Evolutionary conservation across 1,140 invertebrate genomes (phyloP), one percentile per base, ranked within the genome.

Genomic region (Andrena cerasifolii): DNA sequence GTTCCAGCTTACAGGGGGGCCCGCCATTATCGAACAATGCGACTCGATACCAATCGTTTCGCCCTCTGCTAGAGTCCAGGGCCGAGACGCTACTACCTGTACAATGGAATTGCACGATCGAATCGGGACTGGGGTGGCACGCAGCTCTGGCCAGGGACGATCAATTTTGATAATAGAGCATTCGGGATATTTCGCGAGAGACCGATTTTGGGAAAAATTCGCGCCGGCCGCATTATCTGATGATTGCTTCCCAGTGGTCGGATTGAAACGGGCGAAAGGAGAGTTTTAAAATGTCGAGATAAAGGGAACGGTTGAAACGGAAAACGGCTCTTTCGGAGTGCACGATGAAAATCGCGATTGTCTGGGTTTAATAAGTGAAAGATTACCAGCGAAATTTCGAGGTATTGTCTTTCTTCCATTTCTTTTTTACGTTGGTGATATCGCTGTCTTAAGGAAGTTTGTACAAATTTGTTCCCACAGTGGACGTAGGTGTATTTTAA

Each of bases 11-110:
- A 73, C 10, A 3, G 14, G 67, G 47, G 31, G 31, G 40, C 33
- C 36, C 28, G 18, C 43, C 53, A 73, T 83, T 83, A 82, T 82
- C 80, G 80, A 75, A 61, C 74, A 83, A 83, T 73, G 73, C 63
- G 65, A 75, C 58, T 24, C 68, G 82, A 56, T 47, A 63, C 33
- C 74, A 53, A 82, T 82, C 82, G 80, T 79, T 83, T 79, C 47
- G 56, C 31, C 67, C 67, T 72, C 67, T 31, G 74, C 72, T 71
- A 66, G 68, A 54, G 65, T 45, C 28, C 24, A 54, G 45, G 6
- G 33, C 16, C 78, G 71, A 75, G 45, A 82, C 51, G 43, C 47
- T 59, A 26, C 51, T 67, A 79, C 59, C 56, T 49, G 18, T 40
- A 70, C 58, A 79, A 82, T 79, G 43, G 65, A 74, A 82, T 45